Evolutionary conservation across 2,113 vertebrate genomes (phyloP).

Genomic region (pig (Sus scrofa)): DNA sequence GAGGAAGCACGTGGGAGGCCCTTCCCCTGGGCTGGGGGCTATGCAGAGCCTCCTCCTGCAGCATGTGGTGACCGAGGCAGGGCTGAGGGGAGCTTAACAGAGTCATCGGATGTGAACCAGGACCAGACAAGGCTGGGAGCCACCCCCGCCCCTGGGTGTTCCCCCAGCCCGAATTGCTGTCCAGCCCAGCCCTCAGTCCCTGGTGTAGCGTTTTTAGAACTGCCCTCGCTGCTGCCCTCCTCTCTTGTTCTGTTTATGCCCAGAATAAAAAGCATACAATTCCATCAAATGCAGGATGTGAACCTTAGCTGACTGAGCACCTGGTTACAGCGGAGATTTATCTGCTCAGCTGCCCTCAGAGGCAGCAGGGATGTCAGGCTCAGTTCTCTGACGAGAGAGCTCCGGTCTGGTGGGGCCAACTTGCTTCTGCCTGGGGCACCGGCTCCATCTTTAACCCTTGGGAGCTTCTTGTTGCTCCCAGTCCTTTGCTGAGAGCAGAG

Average conservation of each 20-base stretch:
- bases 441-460: background rate
- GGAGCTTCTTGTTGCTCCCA: background rate
- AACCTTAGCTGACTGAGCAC: background rate
- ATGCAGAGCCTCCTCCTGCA: background rate
- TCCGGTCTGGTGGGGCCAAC: background rate
- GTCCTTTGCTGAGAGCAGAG: background rate
- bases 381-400: background rate
- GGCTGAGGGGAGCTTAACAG: background rate
- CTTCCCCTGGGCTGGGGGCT: background rate
- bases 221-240: background rate
- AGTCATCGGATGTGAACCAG: background rate
- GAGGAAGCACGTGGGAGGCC: background rate
- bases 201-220: background rate
- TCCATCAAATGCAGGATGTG: background rate
- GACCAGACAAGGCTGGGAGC: background rate
- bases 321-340: background rate
- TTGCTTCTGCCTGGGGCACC: background rate
- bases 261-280: background rate
- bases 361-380: rapidly evolving
- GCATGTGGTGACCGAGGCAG: background rate
- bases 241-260: background rate
- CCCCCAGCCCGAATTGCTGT: rapidly evolving
- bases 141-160: rapidly evolving
- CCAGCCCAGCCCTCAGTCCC: background rate
- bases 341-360: background rate